Percentiles rank a stretch among this genome's conserved stretches.
phyloP scores from a whole-genome alignment of 2,888 invertebrate genomes.

The Lithodes maja region DNA sequence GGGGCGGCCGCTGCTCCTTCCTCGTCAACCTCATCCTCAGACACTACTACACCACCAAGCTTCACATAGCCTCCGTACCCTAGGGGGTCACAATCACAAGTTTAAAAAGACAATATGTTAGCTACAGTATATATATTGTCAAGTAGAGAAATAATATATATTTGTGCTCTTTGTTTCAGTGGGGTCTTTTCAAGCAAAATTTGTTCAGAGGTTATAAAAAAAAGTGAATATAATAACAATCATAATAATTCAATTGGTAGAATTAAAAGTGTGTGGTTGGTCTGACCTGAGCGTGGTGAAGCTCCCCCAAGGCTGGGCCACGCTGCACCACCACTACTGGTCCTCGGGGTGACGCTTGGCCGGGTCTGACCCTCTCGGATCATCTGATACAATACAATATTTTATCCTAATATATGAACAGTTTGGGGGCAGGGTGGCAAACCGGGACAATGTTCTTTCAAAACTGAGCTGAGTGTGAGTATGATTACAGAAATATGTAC shows the following conservation, averaged over 20 bases:
- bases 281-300: not conserved
- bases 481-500: too few relatives aligned
- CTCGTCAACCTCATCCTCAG: constrained; percentile 42
- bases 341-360: constrained; percentile 28
- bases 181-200: not conserved
- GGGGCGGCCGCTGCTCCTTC: constrained; percentile 47
- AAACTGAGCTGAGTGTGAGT: too few relatives aligned
- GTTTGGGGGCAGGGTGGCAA: too few relatives aligned
- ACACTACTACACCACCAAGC: constrained; percentile 7
- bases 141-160: not conserved
- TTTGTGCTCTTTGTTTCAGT: not conserved
- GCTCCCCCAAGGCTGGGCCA: constrained; percentile 52
- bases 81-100: not conserved
- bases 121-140: not conserved
- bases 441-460: too few relatives aligned
- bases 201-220: too few relatives aligned
- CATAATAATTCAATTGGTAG: not conserved
- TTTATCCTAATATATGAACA: not conserved
- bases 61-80: constrained; percentile 23
- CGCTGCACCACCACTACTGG: not conserved
- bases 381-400: constrained; percentile 39
- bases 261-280: not conserved
- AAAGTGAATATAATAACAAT: not conserved
- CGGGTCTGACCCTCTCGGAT: constrained; percentile 58
- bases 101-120: not conserved